Evolutionary conservation across 37 sponge, comb jelly and placozoan species (phyloP), one percentile per base, ranked within the genome.

Genomic region (Ephydatia muelleri): DNA sequence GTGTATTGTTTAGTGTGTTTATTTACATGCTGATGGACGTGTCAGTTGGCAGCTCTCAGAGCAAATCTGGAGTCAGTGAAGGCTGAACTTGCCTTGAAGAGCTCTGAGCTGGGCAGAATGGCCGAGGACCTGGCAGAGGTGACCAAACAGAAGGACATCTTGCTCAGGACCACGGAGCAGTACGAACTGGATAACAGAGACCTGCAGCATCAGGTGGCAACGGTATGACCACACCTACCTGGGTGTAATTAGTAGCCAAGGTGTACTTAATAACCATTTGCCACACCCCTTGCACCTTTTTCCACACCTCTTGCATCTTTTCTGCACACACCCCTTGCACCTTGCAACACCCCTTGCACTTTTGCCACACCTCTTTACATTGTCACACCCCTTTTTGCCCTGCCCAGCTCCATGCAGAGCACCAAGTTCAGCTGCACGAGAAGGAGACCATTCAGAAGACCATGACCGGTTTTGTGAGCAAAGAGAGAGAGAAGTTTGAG

Each of bases 401-500:
- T 21, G 34, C 77, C 38, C 35, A 76, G 38, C 38, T 76, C 49
- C 82, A 70, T 4, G 14, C 38, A 12, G 69, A 26, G 65, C 57
- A 38, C 2, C 72, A 71, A 71, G 38, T 64, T 73, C 65, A 36
- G 26, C 34, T 27, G 14, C 49, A 65, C 19, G 82, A 81, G 38
- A 76, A 67, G 71, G 71, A 82, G n/a, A 77, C 43, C n/a, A 19
- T 75, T 12, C 38, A 27, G 19, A 23, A 74, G 64, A 80, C 83
- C 0, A 89, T 93, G 83, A 48, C 82, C 34, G 94, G 94, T 0
- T 84, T 79, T 87, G 94, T 93, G 33, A 80, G 81, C 67, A 69
- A 72, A 3, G 94, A 93, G 77, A 86, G 74, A 57, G 88, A 89
- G 72, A 90, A 91, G 77, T 91, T 87, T 80, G 93, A 93, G 64